phyloP scores from a whole-genome alignment of 2,888 invertebrate genomes.

The Sinotaia quadrata region DNA sequence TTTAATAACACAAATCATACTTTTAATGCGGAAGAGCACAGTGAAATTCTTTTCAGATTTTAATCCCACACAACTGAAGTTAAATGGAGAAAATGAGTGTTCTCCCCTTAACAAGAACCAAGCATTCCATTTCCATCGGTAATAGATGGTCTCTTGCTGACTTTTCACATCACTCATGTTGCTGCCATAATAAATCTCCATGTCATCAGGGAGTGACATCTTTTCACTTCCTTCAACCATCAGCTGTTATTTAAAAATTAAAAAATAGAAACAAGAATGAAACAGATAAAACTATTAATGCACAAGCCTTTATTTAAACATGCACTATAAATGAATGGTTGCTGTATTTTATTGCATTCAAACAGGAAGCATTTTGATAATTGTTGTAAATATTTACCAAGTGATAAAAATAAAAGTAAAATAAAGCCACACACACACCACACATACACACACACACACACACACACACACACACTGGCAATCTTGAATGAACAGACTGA shows the following conservation, averaged over 20 bases:
- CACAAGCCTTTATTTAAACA: no score
- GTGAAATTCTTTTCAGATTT: constrained; percentile 55
- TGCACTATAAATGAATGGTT: no score
- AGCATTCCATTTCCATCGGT: constrained; percentile 21
- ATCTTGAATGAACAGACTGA: no score
- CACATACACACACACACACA: no score
- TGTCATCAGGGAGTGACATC: background rate
- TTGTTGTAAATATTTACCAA: no score
- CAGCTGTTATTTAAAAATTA: constrained; percentile 4
- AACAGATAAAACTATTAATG: no score
- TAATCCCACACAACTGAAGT: constrained; percentile 66
- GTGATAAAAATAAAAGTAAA: no score
- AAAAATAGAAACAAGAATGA: background rate
- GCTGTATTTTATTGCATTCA: no score
- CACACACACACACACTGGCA: no score
- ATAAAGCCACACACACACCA: no score
- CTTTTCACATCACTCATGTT: constrained; percentile 46
- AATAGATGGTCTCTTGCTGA: constrained; percentile 21
- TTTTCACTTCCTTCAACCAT: background rate
- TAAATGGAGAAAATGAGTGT: constrained; percentile 64
- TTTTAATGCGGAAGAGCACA: constrained; percentile 55
- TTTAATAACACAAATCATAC: constrained; percentile 45
- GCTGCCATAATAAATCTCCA: constrained; percentile 40
- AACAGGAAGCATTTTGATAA: no score
- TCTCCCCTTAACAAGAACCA: constrained; percentile 41